Evolutionary conservation across 37 sponge, comb jelly and placozoan genomes (phyloP).

Genomic region (Agelas oroides): DNA sequence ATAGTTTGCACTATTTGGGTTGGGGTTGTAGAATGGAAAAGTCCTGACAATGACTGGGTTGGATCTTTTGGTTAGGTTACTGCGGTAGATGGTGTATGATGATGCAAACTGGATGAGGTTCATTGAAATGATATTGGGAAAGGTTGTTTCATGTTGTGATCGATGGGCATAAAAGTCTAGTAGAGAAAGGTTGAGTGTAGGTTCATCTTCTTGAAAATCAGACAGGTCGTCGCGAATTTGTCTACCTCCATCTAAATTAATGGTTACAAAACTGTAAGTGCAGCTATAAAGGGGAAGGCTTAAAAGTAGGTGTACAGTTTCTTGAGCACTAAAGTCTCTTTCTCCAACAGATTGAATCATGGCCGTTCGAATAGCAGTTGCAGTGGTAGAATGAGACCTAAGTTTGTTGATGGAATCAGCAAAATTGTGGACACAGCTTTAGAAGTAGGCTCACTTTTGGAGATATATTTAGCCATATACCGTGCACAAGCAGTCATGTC

Average conservation of each 20-base stretch:
- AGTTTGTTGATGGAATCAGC: neutral
- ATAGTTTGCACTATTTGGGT: conserved; percentile 10
- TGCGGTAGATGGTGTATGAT: neutral
- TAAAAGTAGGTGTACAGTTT: conserved; percentile 26
- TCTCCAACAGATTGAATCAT: conserved; percentile 27
- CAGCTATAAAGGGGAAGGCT: conserved; percentile 10
- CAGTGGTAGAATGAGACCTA: neutral
- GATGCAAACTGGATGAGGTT: conserved; percentile 26
- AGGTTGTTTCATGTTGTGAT: too few relatives aligned
- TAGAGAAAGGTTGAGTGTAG: neutral
- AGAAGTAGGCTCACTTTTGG: conserved; percentile 39
- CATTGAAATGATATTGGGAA: too few relatives aligned
- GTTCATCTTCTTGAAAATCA: too few relatives aligned
- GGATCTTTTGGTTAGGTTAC: neutral
- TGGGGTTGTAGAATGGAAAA: conserved; percentile 22
- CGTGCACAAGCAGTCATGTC: neutral
- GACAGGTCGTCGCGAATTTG: too few relatives aligned
- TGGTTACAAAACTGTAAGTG: conserved; percentile 2
- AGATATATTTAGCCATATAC: conserved; percentile 46
- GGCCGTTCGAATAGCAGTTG: conserved; percentile 1
- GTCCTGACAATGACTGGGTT: conserved; percentile 19
- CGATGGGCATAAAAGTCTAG: conserved; percentile 18
- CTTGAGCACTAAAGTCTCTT: too few relatives aligned
- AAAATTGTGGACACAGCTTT: neutral
- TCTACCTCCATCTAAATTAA: conserved; percentile 4